Base-by-base conservation (phyloP, 2,797 vertebrate genomes). In the Amblyopsis hoosieri region DNA sequence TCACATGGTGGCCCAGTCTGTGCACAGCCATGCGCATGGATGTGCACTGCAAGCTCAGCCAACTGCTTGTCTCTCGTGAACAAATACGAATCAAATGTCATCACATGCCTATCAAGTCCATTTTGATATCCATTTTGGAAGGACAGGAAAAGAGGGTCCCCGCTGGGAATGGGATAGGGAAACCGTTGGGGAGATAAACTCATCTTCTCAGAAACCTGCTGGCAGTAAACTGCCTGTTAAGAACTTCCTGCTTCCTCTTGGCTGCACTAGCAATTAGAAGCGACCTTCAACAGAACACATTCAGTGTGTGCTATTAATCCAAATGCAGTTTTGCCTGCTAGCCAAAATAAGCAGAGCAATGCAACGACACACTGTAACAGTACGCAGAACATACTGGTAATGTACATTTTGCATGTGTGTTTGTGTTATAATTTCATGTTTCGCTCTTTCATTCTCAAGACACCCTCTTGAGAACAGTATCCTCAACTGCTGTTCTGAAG, bases 211-310 rank as follows among this genome's bases (percentile, higher is more conserved):
- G 50, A 54, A 48, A 72, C 71, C 86, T 53, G 73, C 71, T 58
- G 80, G 83, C 78, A 7, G 75, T 81, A 74, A 82, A 77, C 64
- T 29, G 82, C 69, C 82, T 74, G 72, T 85, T 87, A 85, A 83
- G 51, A 54, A 64, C 67, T 69, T 83, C 72, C 69, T 54, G 65
- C 74, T 82, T 82, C 77, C 73, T 76, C 48, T 60, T 55, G 61
- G 74, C 69, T n/a, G 53, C 0, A 49, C 42, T 54, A 49, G 60
- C 37, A 31, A 55, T 14, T 63, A 46, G 69, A 72, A 10, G 47
- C 72, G 88, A 87, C 84, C 85, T 85, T 87, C 73, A 54, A 11
- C 17, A 3, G 47, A 17, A 12, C 13, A 60, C 57, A 19, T 29
- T n/a, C 12, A 56, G 31, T 2, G 2, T 42, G n/a, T 0, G 37